These are phyloP conservation scores for Ptilodon capucinus DNA, from an alignment of 2,888 invertebrate species.

Conservation along the genomic window DNA sequence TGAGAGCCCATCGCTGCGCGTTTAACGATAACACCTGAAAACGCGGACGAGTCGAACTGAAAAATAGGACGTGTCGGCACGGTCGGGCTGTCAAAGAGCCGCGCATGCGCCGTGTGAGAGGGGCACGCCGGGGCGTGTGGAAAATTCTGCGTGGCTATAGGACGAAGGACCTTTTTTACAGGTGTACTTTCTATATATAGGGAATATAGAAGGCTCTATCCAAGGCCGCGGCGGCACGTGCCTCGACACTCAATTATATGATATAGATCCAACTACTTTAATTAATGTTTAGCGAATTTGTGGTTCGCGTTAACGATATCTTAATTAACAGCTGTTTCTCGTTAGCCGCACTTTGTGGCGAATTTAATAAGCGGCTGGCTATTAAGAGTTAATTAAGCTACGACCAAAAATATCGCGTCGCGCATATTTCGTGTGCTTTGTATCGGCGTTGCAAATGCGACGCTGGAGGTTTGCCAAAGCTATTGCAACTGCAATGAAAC, in stretches of 20 bases:
- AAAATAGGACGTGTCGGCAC: slow-evolving; percentile 67
- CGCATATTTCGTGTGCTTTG: not conserved
- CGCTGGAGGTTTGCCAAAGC: slow-evolving; percentile 41
- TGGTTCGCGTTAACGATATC: not conserved
- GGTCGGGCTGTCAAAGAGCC: slow-evolving; percentile 59
- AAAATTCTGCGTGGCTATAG: slow-evolving; percentile 59
- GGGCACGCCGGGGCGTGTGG: slow-evolving; percentile 74
- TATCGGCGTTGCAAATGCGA: slow-evolving; percentile 36
- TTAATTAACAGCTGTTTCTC: not conserved
- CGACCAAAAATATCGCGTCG: not conserved
- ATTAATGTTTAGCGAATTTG: slow-evolving; percentile 10
- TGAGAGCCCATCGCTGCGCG: slow-evolving; percentile 36
- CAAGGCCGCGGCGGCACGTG: slow-evolving; percentile 71
- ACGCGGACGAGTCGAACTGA: slow-evolving; percentile 39
- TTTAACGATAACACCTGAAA: slow-evolving; percentile 4
- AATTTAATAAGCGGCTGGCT: not conserved
- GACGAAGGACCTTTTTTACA: slow-evolving; percentile 56
- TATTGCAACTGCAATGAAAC: slow-evolving; percentile 20
- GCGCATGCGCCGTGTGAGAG: slow-evolving; percentile 64
- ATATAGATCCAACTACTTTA: slow-evolving; percentile 11
- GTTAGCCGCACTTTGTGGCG: not conserved
- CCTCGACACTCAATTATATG: slow-evolving; percentile 33
- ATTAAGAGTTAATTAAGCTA: not conserved
- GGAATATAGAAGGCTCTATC: slow-evolving; percentile 37
- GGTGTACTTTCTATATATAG: slow-evolving; percentile 36